Percentiles rank a stretch among this genome's conserved stretches.
phyloP scores from a whole-genome alignment of 92 coral and sea anemone species.

The Palythoa grandis region DNA sequence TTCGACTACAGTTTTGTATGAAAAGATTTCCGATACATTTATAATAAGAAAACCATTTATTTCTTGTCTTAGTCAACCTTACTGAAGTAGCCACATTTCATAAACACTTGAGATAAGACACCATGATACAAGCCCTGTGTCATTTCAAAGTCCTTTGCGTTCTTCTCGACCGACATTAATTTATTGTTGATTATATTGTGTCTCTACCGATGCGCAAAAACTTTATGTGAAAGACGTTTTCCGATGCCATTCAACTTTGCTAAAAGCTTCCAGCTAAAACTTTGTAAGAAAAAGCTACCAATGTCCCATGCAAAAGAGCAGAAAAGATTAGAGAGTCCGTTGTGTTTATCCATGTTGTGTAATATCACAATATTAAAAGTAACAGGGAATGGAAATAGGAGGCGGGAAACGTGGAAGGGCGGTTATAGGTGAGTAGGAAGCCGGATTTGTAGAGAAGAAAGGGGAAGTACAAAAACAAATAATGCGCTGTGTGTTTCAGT shows the following conservation, averaged over 20 bases:
- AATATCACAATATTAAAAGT: background rate
- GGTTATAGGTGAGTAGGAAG: no score
- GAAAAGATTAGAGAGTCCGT: no score
- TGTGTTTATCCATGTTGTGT: background rate
- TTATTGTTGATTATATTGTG: background rate
- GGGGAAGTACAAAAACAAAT: background rate
- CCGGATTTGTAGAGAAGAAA: background rate
- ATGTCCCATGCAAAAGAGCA: background rate
- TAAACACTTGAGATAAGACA: slow-evolving; percentile 12
- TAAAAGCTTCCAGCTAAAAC: background rate
- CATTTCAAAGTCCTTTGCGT: background rate
- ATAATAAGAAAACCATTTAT: no score
- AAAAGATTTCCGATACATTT: background rate
- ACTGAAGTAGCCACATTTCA: background rate
- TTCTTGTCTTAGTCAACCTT: no score
- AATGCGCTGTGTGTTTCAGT: slow-evolving; percentile 6
- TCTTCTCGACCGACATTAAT: background rate
- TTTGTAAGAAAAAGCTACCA: background rate
- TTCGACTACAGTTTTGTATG: background rate
- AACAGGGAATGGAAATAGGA: no score
- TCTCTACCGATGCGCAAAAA: background rate
- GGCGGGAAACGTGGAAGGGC: no score
- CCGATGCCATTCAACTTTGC: background rate
- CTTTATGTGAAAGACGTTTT: background rate
- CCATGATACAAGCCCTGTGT: background rate